phyloP scores from a whole-genome alignment of 2,113 vertebrate species.

The Rhinoptilus africanus region DNA sequence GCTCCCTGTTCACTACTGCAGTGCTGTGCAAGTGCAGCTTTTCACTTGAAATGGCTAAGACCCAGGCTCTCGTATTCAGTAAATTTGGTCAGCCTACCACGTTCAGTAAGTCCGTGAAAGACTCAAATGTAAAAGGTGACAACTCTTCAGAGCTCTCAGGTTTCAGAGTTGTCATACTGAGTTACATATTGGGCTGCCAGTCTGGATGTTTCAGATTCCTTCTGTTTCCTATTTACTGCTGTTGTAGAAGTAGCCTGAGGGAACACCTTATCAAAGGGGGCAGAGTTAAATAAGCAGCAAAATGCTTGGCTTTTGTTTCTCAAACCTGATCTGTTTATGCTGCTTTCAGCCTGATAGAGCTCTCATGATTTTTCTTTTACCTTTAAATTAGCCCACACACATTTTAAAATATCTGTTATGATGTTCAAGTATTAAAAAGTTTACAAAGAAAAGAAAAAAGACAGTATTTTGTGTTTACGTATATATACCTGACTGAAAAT shows the following conservation, averaged over 20 bases:
- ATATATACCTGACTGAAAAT: neutral
- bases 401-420: neutral
- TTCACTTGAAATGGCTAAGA: neutral
- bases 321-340: neutral
- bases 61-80: neutral
- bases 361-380: neutral
- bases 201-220: neutral
- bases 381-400: neutral
- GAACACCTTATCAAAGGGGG: neutral
- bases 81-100: neutral
- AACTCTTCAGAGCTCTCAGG: neutral
- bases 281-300: neutral
- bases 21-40: neutral
- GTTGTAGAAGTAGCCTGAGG: neutral
- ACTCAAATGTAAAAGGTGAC: neutral
- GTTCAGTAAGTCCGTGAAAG: neutral
- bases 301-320: neutral
- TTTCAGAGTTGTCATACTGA: neutral
- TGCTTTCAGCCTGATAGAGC: neutral
- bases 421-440: neutral
- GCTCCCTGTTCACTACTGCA: rapidly evolving
- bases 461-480: neutral
- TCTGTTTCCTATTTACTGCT: neutral
- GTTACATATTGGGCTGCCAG: neutral
- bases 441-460: neutral